Percentiles rank a stretch among this genome's conserved stretches.
phyloP scores from a whole-genome alignment of 2,888 invertebrate genomes.

The Andrena bicolor region DNA sequence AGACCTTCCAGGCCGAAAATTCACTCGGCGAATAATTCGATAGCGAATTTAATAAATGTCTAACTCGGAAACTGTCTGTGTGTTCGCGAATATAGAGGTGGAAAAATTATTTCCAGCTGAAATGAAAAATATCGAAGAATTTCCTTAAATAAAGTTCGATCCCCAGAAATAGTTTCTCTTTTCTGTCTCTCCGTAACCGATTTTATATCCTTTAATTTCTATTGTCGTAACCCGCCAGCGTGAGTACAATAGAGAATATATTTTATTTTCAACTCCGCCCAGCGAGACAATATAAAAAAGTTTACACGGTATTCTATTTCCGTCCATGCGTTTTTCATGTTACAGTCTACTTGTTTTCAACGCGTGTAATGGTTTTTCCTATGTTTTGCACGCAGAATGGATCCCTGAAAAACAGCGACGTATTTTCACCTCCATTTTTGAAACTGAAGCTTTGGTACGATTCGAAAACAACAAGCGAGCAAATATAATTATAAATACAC shows the following conservation, averaged over 20 bases:
- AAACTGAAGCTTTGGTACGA: neutral
- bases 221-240: neutral
- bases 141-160: neutral
- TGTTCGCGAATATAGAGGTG: neutral
- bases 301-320: neutral
- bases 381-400: neutral
- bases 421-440: neutral
- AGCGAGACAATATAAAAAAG: neutral
- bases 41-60: constrained; percentile 22
- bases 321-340: neutral
- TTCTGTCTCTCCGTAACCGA: no score
- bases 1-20: constrained; percentile 42
- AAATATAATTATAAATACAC: no score
- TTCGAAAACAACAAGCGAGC: neutral
- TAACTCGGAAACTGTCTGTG: neutral
- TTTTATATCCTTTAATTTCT: neutral
- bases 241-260: neutral
- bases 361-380: neutral
- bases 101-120: neutral
- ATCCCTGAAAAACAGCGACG: neutral
- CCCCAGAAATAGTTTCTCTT: neutral
- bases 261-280: neutral
- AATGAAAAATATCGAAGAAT: neutral
- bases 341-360: constrained; percentile 10
- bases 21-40: constrained; percentile 18